Percentiles rank a stretch among this genome's conserved stretches.
These are phyloP conservation scores for Hyperopisus bebe DNA, from an alignment of 2,113 vertebrate genomes.

Conservation along the genomic window DNA sequence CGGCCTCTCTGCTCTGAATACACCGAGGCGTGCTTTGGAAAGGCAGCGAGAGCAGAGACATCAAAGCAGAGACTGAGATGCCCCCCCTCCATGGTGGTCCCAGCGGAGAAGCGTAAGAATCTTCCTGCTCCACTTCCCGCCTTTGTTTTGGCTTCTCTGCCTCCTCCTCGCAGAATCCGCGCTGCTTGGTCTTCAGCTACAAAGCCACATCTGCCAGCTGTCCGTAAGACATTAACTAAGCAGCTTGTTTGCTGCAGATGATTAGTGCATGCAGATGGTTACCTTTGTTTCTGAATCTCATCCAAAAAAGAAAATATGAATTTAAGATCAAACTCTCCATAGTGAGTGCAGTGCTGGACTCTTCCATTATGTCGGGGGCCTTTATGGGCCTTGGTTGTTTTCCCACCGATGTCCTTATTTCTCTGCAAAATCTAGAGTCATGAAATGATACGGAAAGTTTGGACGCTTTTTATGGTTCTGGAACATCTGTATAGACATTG, in stretches of 20 bases:
- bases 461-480: background rate
- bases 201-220: background rate
- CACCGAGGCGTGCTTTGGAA: background rate
- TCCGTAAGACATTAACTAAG: background rate
- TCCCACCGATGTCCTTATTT: background rate
- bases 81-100: background rate
- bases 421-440: background rate
- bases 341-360: background rate
- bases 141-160: background rate
- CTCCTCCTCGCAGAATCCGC: background rate
- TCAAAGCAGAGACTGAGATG: background rate
- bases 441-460: background rate
- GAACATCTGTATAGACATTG: background rate
- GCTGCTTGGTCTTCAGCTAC: background rate
- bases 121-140: background rate
- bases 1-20: background rate
- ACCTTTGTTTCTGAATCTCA: background rate
- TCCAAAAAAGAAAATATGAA: background rate
- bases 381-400: background rate
- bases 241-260: background rate
- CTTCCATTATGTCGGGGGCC: background rate
- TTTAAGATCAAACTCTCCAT: background rate
- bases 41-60: background rate
- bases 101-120: background rate
- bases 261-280: background rate